Evolutionary conservation across 35 echinoderm and acorn worm species (phyloP), one percentile per base, ranked within the genome.

Genomic region (Heliocidaris erythrogramma): DNA sequence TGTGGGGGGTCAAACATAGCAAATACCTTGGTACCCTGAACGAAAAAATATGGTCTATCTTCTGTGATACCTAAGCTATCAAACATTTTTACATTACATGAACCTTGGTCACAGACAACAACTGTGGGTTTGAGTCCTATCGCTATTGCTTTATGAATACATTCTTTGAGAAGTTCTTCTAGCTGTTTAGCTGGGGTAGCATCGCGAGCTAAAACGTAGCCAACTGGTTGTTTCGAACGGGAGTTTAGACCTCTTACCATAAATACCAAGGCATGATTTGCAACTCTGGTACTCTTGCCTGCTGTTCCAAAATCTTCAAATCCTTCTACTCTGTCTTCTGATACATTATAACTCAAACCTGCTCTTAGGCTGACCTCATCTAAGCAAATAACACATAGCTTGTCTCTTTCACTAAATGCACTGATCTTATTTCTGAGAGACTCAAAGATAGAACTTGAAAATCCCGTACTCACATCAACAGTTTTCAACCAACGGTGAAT

Each of bases 171-270:
- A 16, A 96, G 78, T 29, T 48, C 18, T 60, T 71, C 16, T 16
- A 92, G 35, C 12, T 88, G 95, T 13, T 27, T 59, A 56, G 47
- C 47, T 35, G 84, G 31, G 24, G 91, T 49, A 29, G 60, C 49
- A 65, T 94, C 95, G 42, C 47, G 5, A 30, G 60, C 47, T 13
- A 96, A 59, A 59, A 96, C 92, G 92, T 92, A 95, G 59, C 94
- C 96, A 30, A 95, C 48, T 16, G 94, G 96, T 47, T 96, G 96
- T 48, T 96, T 96, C 96, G 89, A 96, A 27, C 95, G 95, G n/a
- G 30, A 59, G 9, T 84, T 24, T 60, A 97, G 31, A 35, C 96
- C 96, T 27, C 96, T 24, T 48, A 95, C 90, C 94, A 97, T 97
- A 53, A 96, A 95, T 12, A 94, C 96, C 9, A 96, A 84, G 1